Percentiles rank a stretch among this genome's conserved stretches.
Conservation (phyloP, 2,797 vertebrate genomes). For the Characodon lateralis region DNA sequence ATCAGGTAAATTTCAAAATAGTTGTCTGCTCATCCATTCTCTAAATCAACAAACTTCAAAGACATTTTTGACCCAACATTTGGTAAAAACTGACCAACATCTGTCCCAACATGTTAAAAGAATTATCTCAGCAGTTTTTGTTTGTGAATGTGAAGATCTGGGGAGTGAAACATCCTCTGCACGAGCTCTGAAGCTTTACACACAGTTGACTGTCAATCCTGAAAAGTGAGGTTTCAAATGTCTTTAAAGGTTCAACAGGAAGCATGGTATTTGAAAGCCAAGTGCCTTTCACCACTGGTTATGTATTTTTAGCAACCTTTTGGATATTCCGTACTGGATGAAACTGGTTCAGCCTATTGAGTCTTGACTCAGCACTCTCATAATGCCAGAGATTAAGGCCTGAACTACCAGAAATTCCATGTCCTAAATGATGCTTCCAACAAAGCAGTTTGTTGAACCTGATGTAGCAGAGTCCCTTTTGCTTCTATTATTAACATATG, state of each 20-base stretch:
- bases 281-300: slow-evolving; percentile 37
- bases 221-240: background rate
- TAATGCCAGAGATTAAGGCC: background rate
- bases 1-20: background rate
- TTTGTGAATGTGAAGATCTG: too few species aligned
- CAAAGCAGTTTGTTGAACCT: background rate
- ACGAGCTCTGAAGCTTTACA: background rate
- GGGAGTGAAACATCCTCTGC: too few species aligned
- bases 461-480: background rate
- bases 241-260: slow-evolving; percentile 40
- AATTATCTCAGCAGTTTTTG: background rate
- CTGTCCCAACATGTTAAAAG: background rate
- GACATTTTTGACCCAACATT: background rate
- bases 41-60: background rate
- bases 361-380: background rate
- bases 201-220: background rate
- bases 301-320: slow-evolving; percentile 64
- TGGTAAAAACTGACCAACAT: background rate
- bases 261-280: background rate
- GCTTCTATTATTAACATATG: background rate
- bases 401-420: background rate
- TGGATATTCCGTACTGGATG: slow-evolving; percentile 56
- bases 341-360: slow-evolving; percentile 20
- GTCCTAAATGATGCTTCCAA: background rate
- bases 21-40: background rate